phyloP scores from a whole-genome alignment of 2,888 invertebrate species.

The Ctena decussata region DNA sequence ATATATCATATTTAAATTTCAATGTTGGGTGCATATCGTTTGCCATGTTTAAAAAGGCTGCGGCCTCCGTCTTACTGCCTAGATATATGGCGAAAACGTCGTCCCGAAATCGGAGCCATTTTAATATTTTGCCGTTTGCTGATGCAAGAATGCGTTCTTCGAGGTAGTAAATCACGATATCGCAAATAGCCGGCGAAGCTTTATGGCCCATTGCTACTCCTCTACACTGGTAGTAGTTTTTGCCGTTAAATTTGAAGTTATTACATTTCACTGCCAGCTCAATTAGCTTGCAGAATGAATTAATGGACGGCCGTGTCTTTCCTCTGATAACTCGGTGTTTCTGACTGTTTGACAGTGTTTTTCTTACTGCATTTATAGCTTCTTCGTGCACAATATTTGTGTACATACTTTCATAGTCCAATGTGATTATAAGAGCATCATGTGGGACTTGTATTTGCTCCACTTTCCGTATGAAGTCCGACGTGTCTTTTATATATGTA shows the following conservation, averaged over 20 bases:
- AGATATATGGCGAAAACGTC: background rate
- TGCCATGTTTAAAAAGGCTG: background rate
- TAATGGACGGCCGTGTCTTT: background rate
- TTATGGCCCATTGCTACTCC: background rate
- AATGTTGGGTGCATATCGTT: background rate
- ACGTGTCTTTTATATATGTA: background rate
- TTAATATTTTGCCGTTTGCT: background rate
- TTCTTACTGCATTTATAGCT: background rate
- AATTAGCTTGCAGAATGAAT: background rate
- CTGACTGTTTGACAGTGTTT: background rate
- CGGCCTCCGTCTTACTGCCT: background rate
- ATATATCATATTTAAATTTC: background rate
- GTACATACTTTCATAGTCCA: background rate
- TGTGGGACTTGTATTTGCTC: background rate
- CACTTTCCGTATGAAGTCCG: background rate
- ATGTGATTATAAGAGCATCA: background rate
- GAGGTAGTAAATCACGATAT: background rate
- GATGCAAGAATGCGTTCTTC: background rate
- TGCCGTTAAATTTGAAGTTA: background rate
- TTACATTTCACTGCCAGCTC: background rate
- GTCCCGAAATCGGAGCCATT: background rate
- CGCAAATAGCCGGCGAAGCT: background rate
- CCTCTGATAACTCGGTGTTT: background rate
- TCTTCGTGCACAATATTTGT: no score
- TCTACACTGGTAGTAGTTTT: background rate